Base-by-base conservation (phyloP, 1,140 invertebrate species). In the Microvelia longipes region DNA sequence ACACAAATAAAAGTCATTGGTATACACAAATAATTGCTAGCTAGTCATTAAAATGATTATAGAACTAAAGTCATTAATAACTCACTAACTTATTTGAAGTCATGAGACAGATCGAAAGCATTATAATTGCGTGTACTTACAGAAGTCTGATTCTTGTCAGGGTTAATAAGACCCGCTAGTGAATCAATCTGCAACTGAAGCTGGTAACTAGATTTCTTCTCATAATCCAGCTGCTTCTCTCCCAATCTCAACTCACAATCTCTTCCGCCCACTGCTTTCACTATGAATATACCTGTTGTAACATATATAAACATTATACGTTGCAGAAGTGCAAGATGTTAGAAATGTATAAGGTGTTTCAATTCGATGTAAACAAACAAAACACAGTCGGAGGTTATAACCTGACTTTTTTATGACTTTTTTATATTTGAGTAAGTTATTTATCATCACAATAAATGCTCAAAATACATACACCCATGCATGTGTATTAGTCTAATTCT, bases 111-210 rank as follows among this genome's bases (percentile, higher is more conserved):
- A n/a, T n/a, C n/a, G n/a, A 24, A 63, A 29, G 13, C 26, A 69
- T 2, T 13, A 28, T 63, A 63, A 69, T 50, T 50, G 19, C 11
- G 2, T 63, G 61, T 63, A 73, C 75, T 74, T 75, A 85, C 83
- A 77, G 79, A 85, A 0, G 90, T 86, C 13, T 83, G 84, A 73
- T 88, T 89, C 68, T 86, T 84, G 13, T 87, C 85, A 60, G 62
- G 71, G 79, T 91, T 92, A 2, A 92, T 84, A 2, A 90, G 82
- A 14, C 90, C 90, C 28, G 88, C 85, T 19, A 90, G 81, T 0
- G 91, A 90, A 26, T 88, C 85, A 1, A 94, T 78, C 73, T 86
- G 85, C 2, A 93, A 82, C 76, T 90, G 87, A n/a, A 94, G 80
- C 1, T 85, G 82, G 75, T 93, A 93, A 69, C 84, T 84, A 35